Base-by-base conservation (phyloP, 2,888 invertebrate genomes). In the Lasioglossum calceatum region DNA sequence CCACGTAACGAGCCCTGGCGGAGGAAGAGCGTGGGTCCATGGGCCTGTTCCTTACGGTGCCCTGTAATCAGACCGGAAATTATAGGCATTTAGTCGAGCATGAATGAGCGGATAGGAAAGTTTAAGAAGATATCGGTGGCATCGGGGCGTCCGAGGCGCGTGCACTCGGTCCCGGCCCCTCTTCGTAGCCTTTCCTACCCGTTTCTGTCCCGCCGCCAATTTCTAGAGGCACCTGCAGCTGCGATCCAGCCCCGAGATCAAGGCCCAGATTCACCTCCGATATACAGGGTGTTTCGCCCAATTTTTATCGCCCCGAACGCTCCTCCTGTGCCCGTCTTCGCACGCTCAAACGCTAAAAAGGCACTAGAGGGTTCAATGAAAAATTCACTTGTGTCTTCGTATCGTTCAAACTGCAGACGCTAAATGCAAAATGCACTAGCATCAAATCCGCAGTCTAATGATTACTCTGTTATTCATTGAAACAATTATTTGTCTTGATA, bases 1-100 rank as follows among this genome's bases (percentile, higher is more conserved):
- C 81, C 90, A 85, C 86, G 91, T 93, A 94, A 94, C 93, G 89
- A 93, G 93, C 84, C 84, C 88, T 79, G 79, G 84, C 77, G 80
- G 47, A 73, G 80, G 80, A 75, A 78, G 80, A 79, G 77, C 80
- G 44, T 71, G 75, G 87, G 77, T 89, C 87, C 86, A 87, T 73
- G 74, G 92, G 90, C 92, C 54, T n/a, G 91, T 93, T 93, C 91
- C 92, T 92, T 91, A 93, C 88, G 91, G 89, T 93, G 94, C 93
- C 94, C 94, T 95, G 94, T 95, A 95, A 95, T 95, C 95, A 94
- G 92, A 90, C 85, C 86, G 89, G 90, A 94, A 94, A 95, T 95
- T 95, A 95, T 95, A 95, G 95, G 93, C 94, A 95, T 95, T 95
- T 94, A 94, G 93, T 80, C 85, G 90, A 90, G 92, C 93, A 92